phyloP scores from a whole-genome alignment of 2,113 vertebrate species.

The Pollimyrus isidori region DNA sequence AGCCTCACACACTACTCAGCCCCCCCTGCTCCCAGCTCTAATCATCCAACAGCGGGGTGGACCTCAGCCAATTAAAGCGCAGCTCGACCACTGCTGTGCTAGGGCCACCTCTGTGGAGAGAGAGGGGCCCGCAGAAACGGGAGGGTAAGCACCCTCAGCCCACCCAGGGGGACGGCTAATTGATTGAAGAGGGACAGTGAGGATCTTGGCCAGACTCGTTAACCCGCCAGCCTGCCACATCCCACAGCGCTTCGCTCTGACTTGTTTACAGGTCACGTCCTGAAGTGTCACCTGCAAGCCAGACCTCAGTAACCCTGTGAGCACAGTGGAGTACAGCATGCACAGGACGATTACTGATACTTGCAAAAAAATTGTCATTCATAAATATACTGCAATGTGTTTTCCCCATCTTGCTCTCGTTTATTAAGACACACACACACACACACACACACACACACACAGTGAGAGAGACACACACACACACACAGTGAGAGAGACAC shows the following conservation, averaged over 20 bases:
- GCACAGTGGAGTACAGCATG: background rate
- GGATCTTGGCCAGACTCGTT: constrained; percentile 11
- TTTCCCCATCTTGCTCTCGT: background rate
- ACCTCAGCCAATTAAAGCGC: constrained; percentile 38
- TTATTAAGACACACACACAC: background rate
- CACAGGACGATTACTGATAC: background rate
- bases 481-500: no score
- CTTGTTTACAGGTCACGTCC: background rate
- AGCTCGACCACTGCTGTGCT: constrained; percentile 25
- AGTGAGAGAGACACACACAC: background rate
- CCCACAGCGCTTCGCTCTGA: background rate
- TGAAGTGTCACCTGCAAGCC: background rate
- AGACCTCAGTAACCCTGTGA: background rate
- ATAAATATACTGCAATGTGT: background rate
- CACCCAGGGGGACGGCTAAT: constrained; percentile 18
- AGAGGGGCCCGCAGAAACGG: constrained; percentile 7
- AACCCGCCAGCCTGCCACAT: background rate
- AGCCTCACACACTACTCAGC: constrained; percentile 12
- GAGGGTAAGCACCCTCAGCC: constrained; percentile 24
- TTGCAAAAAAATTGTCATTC: background rate
- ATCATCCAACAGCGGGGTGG: constrained; percentile 37
- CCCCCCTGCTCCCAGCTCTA: constrained; percentile 4
- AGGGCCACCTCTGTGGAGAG: constrained; percentile 22
- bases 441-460: background rate
- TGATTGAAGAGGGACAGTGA: constrained; percentile 24